These are phyloP conservation scores for Mallotus villosus DNA, from an alignment of 2,797 vertebrate genomes.

Conservation along the genomic window DNA sequence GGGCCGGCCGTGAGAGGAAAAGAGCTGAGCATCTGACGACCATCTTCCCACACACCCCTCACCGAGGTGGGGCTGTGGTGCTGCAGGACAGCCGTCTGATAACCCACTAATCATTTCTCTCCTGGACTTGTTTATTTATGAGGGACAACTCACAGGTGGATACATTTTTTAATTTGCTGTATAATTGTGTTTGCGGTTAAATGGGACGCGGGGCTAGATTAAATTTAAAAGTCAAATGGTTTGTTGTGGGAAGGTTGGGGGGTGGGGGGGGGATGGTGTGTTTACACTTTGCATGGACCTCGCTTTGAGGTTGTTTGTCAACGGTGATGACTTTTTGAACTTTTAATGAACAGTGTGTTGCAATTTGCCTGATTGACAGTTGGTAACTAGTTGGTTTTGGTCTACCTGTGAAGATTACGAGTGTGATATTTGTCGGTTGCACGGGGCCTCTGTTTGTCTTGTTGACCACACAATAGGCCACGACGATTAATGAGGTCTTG, in stretches of 20 bases:
- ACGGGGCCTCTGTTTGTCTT: constrained; percentile 47
- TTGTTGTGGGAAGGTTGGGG: constrained; percentile 28
- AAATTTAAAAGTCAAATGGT: constrained; percentile 94
- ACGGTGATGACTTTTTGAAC: constrained; percentile 55
- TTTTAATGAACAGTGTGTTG: constrained; percentile 58
- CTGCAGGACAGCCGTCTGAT: constrained; percentile 75
- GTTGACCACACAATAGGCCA: constrained; percentile 58
- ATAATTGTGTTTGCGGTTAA: constrained; percentile 88
- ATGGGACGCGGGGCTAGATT: constrained; percentile 82
- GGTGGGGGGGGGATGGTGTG: constrained; percentile 29
- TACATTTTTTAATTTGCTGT: constrained; percentile 86
- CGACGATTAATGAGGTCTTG: constrained; percentile 49
- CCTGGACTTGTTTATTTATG: constrained; percentile 86
- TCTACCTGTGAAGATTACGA: constrained; percentile 41
- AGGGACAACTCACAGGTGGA: constrained; percentile 86
- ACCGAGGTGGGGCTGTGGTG: constrained; percentile 70
- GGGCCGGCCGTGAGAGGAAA: constrained; percentile 62
- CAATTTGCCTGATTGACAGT: constrained; percentile 54
- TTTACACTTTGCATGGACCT: constrained; percentile 56
- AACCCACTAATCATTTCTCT: constrained; percentile 82
- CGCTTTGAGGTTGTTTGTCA: constrained; percentile 51
- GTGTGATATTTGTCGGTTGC: constrained; percentile 42
- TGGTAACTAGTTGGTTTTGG: constrained; percentile 38
- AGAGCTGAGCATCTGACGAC: constrained; percentile 77
- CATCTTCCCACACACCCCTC: constrained; percentile 67